A percentile compares a stretch with the other conserved stretches of the same genome.
Conservation (phyloP, 1,140 invertebrate genomes). For the Drosophila obscura region DNA sequence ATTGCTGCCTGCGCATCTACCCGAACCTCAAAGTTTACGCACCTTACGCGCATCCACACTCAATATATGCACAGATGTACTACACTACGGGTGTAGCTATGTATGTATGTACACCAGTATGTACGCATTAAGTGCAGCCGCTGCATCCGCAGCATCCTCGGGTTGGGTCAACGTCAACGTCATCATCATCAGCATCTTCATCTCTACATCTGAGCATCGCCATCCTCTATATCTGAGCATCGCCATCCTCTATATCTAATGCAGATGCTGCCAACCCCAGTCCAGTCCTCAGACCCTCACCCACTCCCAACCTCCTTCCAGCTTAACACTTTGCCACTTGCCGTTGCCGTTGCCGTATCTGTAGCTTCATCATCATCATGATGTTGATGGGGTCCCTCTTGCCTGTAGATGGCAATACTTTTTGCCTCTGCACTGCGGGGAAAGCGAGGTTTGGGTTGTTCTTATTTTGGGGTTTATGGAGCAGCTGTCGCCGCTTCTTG, state of each 20-base stretch:
- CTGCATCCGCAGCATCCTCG: constrained; percentile 29
- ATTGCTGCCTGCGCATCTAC: constrained; percentile 51
- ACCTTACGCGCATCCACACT: constrained; percentile 52
- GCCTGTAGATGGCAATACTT: not conserved
- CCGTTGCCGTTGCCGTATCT: constrained; percentile 20
- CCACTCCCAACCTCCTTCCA: too few species aligned
- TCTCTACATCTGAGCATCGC: constrained; percentile 3
- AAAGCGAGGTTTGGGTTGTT: too few species aligned
- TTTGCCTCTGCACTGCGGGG: not conserved
- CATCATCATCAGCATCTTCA: constrained; percentile 1
- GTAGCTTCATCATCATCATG: constrained; percentile 26
- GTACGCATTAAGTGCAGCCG: constrained; percentile 67
- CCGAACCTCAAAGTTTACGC: constrained; percentile 23
- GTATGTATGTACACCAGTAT: constrained; percentile 3
- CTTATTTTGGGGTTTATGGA: constrained; percentile 6
- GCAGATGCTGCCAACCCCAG: constrained; percentile 6
- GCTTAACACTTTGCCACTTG: constrained; percentile 53
- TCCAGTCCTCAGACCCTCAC: not conserved
- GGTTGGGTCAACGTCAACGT: constrained; percentile 52
- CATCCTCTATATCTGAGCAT: constrained; percentile 2
- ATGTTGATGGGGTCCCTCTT: not conserved
- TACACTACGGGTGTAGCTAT: too few species aligned
- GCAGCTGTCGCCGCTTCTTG: constrained; percentile 67
- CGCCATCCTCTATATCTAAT: too few species aligned
- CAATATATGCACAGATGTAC: constrained; percentile 15